phyloP scores from a whole-genome alignment of 2,797 vertebrate species.

The Buphagus erythrorhynchus region DNA sequence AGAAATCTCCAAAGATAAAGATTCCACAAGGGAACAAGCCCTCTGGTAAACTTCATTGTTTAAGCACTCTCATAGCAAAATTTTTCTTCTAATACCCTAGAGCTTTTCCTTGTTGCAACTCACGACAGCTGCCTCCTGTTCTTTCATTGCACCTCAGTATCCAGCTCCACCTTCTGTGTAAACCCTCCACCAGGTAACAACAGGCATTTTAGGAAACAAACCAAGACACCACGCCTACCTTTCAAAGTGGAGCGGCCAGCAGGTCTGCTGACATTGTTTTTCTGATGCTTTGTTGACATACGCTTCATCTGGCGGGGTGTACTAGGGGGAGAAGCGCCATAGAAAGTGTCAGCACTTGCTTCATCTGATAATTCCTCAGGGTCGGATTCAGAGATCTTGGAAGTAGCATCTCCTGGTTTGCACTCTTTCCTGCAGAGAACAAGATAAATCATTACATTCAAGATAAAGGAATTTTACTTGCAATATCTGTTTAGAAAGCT shows the following conservation, averaged over 20 bases:
- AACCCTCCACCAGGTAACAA: neutral
- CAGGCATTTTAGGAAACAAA: neutral
- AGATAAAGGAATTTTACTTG: neutral
- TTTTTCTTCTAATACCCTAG: neutral
- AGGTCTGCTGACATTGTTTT: slow-evolving; percentile 78
- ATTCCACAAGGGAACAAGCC: neutral
- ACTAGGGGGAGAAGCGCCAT: slow-evolving; percentile 89
- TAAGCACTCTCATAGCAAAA: neutral
- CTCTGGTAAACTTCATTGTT: neutral
- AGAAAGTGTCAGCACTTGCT: slow-evolving; percentile 82
- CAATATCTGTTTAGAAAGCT: neutral
- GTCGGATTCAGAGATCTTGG: slow-evolving; percentile 81
- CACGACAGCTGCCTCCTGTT: rapidly evolving
- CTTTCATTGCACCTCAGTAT: neutral
- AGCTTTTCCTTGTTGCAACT: neutral
- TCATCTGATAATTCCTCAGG: slow-evolving; percentile 88
- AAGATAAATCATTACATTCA: neutral
- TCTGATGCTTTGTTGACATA: slow-evolving; percentile 91
- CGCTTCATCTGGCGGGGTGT: slow-evolving; percentile 93
- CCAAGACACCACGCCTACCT: slow-evolving; percentile 65
- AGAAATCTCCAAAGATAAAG: neutral
- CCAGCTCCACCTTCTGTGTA: neutral
- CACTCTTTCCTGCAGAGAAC: slow-evolving; percentile 79
- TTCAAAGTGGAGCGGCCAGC: slow-evolving; percentile 81
- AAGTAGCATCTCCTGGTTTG: slow-evolving; percentile 78